Evolutionary conservation across 2,888 invertebrate genomes (phyloP).

Genomic region (Erebia epiphron): DNA sequence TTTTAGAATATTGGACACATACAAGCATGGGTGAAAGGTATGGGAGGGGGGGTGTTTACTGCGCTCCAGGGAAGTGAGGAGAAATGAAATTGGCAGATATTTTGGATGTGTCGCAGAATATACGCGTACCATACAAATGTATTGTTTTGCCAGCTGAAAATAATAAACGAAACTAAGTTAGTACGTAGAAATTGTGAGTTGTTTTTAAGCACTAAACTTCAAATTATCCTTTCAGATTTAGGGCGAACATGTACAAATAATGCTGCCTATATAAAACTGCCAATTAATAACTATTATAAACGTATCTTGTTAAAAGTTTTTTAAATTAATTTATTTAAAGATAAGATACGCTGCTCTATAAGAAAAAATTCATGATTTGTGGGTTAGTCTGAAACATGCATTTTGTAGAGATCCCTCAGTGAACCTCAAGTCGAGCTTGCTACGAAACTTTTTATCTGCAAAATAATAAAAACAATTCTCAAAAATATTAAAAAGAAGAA

Average conservation of each 20-base stretch:
- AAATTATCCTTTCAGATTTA: neutral
- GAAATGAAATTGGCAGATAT: conserved; percentile 81
- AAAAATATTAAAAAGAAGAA: neutral
- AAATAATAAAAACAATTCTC: neutral
- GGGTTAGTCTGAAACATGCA: neutral
- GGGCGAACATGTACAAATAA: too few species aligned
- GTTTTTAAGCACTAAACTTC: neutral
- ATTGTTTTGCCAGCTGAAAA: conserved; percentile 51
- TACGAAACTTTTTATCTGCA: neutral
- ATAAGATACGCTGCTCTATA: too few species aligned
- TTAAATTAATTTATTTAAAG: too few species aligned
- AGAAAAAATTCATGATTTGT: too few species aligned
- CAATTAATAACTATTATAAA: too few species aligned
- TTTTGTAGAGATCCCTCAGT: neutral
- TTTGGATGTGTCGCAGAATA: conserved; percentile 73
- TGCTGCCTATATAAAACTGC: too few species aligned
- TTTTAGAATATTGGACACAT: conserved; percentile 74
- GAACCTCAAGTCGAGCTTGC: neutral
- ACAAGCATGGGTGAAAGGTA: conserved; percentile 55
- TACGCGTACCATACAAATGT: conserved; percentile 25
- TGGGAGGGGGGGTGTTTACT: conserved; percentile 70
- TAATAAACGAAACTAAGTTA: conserved; percentile 33
- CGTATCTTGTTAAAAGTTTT: too few species aligned
- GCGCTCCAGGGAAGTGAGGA: conserved; percentile 75
- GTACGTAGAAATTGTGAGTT: conserved; percentile 33